phyloP scores from a whole-genome alignment of 1,140 invertebrate species.

The Octopus bimaculoides region DNA sequence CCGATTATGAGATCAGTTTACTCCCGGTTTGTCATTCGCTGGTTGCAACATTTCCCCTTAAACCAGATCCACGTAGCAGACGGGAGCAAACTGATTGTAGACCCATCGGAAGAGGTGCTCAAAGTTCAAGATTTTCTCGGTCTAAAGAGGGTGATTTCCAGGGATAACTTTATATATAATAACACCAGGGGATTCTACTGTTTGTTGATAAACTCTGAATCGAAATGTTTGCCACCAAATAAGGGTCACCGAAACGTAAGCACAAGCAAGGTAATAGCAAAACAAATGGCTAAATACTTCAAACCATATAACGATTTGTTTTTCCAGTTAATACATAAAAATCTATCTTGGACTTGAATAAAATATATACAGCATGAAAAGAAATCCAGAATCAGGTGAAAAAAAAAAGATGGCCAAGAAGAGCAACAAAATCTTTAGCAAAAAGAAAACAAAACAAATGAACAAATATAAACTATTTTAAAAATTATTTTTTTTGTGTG shows the following conservation, averaged over 20 bases:
- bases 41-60: conserved; percentile 77
- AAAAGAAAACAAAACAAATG: no score
- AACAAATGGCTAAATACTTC: conserved; percentile 79
- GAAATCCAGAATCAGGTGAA: no score
- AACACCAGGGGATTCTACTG: conserved; percentile 57
- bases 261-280: conserved; percentile 70
- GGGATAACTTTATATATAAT: conserved; percentile 67
- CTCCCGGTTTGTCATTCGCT: conserved; percentile 74
- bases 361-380: no score
- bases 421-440: no score
- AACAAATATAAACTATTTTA: no score
- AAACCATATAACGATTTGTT: conserved; percentile 71
- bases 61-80: conserved; percentile 82
- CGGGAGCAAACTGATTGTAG: conserved; percentile 78
- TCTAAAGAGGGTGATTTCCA: conserved; percentile 75
- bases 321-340: conserved; percentile 27
- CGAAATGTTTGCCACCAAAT: conserved; percentile 77
- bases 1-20: conserved; percentile 84
- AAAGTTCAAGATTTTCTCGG: conserved; percentile 82
- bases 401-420: no score
- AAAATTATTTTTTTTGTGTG: no score
- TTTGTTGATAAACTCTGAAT: conserved; percentile 26
- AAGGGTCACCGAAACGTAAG: conserved; percentile 85
- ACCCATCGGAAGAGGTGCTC: conserved; percentile 81
- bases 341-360: conserved; percentile 31